Evolutionary conservation across 2,113 vertebrate species (phyloP).

Genomic region (Saguinus imperator): DNA sequence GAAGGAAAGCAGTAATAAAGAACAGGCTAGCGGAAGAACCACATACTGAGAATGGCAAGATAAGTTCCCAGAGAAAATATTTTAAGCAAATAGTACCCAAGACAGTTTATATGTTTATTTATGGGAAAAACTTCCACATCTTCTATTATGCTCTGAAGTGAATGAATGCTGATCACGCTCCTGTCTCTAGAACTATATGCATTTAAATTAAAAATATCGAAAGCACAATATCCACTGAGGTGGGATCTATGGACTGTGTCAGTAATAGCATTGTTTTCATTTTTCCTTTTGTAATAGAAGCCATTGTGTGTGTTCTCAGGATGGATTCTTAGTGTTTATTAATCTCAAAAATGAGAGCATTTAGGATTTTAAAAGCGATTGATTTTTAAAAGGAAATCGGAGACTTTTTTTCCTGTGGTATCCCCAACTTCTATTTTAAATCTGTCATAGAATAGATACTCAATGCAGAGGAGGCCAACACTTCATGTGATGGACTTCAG

Average conservation of each 20-base stretch:
- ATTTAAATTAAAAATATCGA: conserved; percentile 89
- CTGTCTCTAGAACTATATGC: conserved; percentile 79
- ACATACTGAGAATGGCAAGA: conserved; percentile 74
- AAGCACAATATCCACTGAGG: conserved; percentile 82
- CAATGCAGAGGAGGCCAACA: conserved; percentile 71
- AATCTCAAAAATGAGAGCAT: conserved; percentile 85
- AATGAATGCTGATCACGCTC: conserved; percentile 82
- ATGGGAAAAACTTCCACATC: conserved; percentile 80
- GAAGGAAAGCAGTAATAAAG: conserved; percentile 9
- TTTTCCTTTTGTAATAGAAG: conserved; percentile 87
- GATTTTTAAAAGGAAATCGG: conserved; percentile 78
- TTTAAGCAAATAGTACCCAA: conserved; percentile 81
- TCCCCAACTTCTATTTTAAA: conserved; percentile 80
- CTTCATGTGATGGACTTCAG: conserved; percentile 41
- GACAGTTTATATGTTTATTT: conserved; percentile 85
- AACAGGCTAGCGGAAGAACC: conserved; percentile 52
- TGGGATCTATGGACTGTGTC: conserved; percentile 87
- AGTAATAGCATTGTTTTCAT: conserved; percentile 86
- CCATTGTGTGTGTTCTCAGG: conserved; percentile 84
- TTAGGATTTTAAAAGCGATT: conserved; percentile 84
- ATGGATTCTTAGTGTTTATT: conserved; percentile 87
- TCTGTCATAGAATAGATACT: conserved; percentile 76
- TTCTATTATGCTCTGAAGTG: conserved; percentile 80
- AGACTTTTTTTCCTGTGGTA: conserved; percentile 69
- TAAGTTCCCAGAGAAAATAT: conserved; percentile 81